Evolutionary conservation across 2,113 vertebrate genomes (phyloP).

Genomic region (Deroptyus accipitrinus): DNA sequence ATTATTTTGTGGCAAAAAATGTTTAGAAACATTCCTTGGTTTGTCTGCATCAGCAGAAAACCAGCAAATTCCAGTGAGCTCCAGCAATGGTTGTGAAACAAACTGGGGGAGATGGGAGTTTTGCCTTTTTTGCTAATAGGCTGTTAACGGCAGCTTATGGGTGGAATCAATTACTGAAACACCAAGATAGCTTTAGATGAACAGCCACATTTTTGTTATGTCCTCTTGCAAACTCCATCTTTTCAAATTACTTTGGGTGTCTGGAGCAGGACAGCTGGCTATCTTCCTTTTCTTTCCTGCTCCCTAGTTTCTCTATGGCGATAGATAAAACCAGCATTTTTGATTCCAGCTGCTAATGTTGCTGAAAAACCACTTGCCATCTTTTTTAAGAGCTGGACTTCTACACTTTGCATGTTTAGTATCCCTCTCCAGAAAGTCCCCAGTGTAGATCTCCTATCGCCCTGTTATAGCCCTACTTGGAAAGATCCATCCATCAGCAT

Average conservation of each 20-base stretch:
- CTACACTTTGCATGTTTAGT: background rate
- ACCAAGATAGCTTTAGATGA: background rate
- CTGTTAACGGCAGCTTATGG: background rate
- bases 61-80: background rate
- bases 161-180: background rate
- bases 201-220: background rate
- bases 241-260: background rate
- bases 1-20: accelerated
- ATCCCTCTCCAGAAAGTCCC: background rate
- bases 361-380: background rate
- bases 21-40: background rate
- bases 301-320: background rate
- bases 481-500: background rate
- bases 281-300: background rate
- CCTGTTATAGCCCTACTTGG: background rate
- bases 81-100: background rate
- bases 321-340: background rate
- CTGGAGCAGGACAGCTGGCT: background rate
- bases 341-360: background rate
- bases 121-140: background rate
- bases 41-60: background rate
- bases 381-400: background rate
- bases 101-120: background rate
- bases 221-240: background rate
- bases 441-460: background rate